Evolutionary conservation across 2,797 vertebrate genomes (phyloP).

Genomic region (Gallinago nigripennis): DNA sequence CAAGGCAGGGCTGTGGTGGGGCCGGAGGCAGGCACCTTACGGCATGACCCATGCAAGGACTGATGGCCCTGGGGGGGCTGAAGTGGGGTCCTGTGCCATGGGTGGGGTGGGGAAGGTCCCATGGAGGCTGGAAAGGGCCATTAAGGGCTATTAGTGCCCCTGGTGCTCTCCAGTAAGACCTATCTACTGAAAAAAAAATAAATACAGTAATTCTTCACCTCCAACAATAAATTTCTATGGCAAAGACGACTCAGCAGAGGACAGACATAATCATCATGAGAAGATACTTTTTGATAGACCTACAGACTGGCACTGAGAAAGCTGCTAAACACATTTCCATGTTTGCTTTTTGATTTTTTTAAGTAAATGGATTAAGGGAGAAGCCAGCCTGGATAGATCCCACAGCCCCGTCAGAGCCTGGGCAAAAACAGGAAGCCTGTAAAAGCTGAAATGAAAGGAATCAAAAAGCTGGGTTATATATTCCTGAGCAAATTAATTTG

Average conservation of each 20-base stretch:
- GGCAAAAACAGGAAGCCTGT: background rate
- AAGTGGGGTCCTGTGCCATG: background rate
- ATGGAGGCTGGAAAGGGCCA: background rate
- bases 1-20: background rate
- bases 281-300: background rate
- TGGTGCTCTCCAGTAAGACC: background rate
- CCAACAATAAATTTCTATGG: background rate
- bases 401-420: background rate
- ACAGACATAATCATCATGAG: background rate
- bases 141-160: background rate
- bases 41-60: background rate
- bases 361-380: background rate
- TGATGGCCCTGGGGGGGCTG: background rate
- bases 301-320: background rate
- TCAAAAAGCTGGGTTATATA: background rate
- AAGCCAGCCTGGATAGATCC: background rate
- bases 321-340: background rate
- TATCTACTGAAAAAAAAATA: background rate
- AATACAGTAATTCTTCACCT: background rate
- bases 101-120: background rate
- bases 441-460: background rate
- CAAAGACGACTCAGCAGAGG: background rate
- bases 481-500: background rate
- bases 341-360: background rate
- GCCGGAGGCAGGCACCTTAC: background rate